Evolutionary conservation across 2,888 invertebrate species (phyloP).

Genomic region (Hymenopus coronatus): DNA sequence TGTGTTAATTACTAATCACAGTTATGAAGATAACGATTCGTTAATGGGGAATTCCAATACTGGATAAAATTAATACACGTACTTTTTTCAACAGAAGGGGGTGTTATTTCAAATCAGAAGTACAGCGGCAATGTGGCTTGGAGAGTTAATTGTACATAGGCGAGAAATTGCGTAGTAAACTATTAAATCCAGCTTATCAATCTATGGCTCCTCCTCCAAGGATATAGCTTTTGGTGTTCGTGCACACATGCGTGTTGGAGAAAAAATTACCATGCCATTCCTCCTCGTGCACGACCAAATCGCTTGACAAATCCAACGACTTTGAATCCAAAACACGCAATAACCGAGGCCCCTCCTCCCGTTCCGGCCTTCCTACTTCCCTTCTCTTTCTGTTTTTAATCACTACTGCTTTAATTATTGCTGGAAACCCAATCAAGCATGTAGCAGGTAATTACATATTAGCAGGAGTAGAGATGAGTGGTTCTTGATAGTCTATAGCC

Average conservation of each 20-base stretch:
- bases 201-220: neutral
- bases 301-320: conserved; percentile 1
- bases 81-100: neutral
- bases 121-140: neutral
- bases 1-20: neutral
- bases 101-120: neutral
- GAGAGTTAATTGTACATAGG: neutral
- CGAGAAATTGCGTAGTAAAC: neutral
- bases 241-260: neutral
- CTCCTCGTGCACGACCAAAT: neutral
- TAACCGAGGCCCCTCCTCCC: neutral
- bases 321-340: neutral
- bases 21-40: neutral
- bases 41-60: neutral
- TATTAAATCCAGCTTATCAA: neutral
- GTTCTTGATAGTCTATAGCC: neutral
- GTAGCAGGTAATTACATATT: neutral
- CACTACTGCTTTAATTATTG: neutral
- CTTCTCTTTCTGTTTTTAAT: neutral
- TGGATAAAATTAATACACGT: neutral
- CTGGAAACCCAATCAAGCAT: conserved; percentile 12
- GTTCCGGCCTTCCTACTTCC: neutral
- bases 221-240: neutral
- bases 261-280: neutral
- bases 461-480: neutral